phyloP scores from a whole-genome alignment of 1,140 invertebrate species.

The Euura lappo region DNA sequence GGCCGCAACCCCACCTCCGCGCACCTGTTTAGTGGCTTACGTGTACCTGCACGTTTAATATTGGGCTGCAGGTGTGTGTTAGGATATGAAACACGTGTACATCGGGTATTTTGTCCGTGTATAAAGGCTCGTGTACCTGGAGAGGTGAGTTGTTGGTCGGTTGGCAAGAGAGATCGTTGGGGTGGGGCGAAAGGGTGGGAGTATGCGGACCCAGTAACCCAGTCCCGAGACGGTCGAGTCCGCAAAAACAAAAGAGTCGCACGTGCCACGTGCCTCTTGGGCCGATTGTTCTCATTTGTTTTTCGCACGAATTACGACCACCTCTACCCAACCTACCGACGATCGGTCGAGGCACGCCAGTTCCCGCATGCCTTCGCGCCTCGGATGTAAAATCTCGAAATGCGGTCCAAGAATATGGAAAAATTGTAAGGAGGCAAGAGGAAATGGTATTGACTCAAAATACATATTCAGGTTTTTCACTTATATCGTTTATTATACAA shows the following conservation, averaged over 20 bases:
- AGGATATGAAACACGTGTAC: too few relatives aligned
- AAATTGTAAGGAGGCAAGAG: too few relatives aligned
- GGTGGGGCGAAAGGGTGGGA: constrained; percentile 29
- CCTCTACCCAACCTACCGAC: too few relatives aligned
- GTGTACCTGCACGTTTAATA: too few relatives aligned
- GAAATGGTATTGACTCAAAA: too few relatives aligned
- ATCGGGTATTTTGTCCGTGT: too few relatives aligned
- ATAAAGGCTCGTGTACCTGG: too few relatives aligned
- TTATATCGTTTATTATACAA: background rate
- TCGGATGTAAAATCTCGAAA: constrained; percentile 10
- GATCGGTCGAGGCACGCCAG: too few relatives aligned
- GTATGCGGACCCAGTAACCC: constrained; percentile 51
- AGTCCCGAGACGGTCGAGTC: constrained; percentile 53
- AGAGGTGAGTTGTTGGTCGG: too few relatives aligned
- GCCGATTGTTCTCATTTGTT: constrained; percentile 28
- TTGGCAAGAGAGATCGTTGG: background rate
- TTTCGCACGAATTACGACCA: constrained; percentile 1
- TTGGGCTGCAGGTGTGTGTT: too few relatives aligned
- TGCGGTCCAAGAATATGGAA: background rate
- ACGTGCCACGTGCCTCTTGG: constrained; percentile 47
- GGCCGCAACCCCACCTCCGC: too few relatives aligned
- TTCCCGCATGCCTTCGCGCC: background rate
- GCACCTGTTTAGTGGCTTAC: too few relatives aligned
- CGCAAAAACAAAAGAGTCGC: constrained; percentile 58
- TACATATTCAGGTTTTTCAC: background rate